Percentiles rank a stretch among this genome's conserved stretches.
Evolutionary conservation across 2,797 vertebrate species (phyloP).

Genomic region (Taenioides sp.): DNA sequence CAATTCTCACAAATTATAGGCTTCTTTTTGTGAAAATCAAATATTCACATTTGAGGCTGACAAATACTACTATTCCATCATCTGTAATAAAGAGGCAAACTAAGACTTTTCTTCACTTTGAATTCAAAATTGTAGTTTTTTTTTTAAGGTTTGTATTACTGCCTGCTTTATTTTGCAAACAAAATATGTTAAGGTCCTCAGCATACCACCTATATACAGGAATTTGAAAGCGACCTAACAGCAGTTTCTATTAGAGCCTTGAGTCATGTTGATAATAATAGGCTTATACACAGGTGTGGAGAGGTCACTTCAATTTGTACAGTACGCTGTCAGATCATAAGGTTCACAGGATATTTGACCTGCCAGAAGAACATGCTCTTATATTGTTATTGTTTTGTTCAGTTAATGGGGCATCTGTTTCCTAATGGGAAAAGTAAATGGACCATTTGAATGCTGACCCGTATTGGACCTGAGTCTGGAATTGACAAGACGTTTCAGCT

Average conservation of each 20-base stretch:
- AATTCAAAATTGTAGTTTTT: no score
- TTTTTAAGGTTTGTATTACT: no score
- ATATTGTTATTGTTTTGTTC: constrained; percentile 39
- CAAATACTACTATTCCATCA: no score
- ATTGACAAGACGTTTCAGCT: constrained; percentile 30
- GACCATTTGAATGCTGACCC: constrained; percentile 40
- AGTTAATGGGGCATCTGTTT: constrained; percentile 45
- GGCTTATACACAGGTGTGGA: constrained; percentile 55
- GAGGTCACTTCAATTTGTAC: constrained; percentile 39
- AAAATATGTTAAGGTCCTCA: no score
- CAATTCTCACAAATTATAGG: no score
- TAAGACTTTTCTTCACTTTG: no score
- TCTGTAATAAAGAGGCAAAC: no score
- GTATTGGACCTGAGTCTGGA: constrained; percentile 22
- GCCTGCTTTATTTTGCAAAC: no score
- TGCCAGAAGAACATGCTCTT: constrained; percentile 19
- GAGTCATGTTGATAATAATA: constrained; percentile 21
- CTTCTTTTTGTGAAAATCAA: no score
- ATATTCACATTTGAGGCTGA: no score
- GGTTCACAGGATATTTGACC: constrained; percentile 31
- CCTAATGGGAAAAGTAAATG: constrained; percentile 49
- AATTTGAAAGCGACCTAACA: neutral
- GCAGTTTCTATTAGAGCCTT: constrained; percentile 47
- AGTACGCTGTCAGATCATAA: constrained; percentile 25
- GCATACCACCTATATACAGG: no score